Evolutionary conservation across 2,113 vertebrate species (phyloP).

Genomic region (Vireo altiloquus): DNA sequence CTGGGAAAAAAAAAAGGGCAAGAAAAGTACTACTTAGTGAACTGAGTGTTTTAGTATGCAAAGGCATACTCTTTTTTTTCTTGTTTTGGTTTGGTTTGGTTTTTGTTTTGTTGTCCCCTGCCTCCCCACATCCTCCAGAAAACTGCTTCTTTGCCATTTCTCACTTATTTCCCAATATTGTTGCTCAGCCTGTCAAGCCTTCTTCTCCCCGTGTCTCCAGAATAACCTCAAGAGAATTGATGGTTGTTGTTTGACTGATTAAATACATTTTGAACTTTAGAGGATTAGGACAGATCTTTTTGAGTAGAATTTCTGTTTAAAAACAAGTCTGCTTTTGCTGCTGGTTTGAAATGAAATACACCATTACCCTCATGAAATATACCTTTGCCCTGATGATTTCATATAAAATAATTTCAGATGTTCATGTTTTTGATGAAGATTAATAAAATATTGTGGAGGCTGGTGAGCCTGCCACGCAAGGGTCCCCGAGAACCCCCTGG

Average conservation of each 20-base stretch:
- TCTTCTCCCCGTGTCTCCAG: not conserved
- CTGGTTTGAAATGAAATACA: not conserved
- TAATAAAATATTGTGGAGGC: not conserved
- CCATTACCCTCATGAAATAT: not conserved
- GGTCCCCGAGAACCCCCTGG: too few relatives aligned
- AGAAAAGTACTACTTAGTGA: not conserved
- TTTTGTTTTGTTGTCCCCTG: not conserved
- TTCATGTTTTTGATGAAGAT: not conserved
- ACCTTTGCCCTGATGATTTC: not conserved
- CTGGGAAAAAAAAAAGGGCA: fast-evolving
- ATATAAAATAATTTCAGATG: not conserved
- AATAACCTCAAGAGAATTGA: not conserved
- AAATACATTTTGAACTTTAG: not conserved
- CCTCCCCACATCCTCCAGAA: not conserved
- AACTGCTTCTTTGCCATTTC: not conserved
- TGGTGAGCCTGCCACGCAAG: too few relatives aligned
- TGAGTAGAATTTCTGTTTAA: not conserved
- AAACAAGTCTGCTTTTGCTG: not conserved
- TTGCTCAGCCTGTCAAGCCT: not conserved
- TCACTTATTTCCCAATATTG: not conserved
- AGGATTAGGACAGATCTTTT: not conserved
- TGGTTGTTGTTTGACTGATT: not conserved
- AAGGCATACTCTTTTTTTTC: not conserved
- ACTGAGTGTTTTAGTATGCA: not conserved
- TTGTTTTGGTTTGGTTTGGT: not conserved